phyloP scores from a whole-genome alignment of 2,113 vertebrate species.

The Donacobius atricapilla region DNA sequence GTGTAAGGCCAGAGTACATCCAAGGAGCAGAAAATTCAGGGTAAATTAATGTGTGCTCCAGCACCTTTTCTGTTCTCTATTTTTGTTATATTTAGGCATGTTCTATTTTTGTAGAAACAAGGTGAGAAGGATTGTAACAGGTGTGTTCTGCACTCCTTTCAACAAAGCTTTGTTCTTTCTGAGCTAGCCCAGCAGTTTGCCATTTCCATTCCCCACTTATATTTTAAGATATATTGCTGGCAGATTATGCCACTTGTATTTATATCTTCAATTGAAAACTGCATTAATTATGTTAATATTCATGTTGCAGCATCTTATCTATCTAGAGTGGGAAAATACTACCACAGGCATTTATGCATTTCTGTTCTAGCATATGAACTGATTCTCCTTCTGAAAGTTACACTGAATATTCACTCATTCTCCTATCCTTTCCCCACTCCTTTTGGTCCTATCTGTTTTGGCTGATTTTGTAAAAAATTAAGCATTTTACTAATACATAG shows the following conservation, averaged over 20 bases:
- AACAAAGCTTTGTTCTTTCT: not conserved
- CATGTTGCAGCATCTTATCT: not conserved
- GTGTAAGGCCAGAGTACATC: not conserved
- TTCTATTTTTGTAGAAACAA: conserved; percentile 15
- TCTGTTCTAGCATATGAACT: not conserved
- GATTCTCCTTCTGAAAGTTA: not conserved
- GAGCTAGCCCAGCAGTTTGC: not conserved
- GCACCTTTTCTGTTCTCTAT: not conserved
- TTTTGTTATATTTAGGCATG: not conserved
- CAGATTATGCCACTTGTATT: not conserved
- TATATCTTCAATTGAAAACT: not conserved
- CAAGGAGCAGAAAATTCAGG: not conserved
- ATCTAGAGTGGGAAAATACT: not conserved
- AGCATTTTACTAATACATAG: not conserved
- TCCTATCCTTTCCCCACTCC: not conserved
- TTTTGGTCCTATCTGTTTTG: not conserved
- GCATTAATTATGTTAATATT: not conserved
- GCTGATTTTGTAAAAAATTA: not conserved
- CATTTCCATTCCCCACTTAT: not conserved
- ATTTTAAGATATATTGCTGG: not conserved
- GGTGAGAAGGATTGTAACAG: not conserved
- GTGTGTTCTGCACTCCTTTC: not conserved
- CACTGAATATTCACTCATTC: not conserved
- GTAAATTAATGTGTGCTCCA: not conserved
- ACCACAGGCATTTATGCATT: not conserved